These are phyloP conservation scores for Apomyelois bistriatella DNA, from an alignment of 2,888 invertebrate species.

Conservation along the genomic window DNA sequence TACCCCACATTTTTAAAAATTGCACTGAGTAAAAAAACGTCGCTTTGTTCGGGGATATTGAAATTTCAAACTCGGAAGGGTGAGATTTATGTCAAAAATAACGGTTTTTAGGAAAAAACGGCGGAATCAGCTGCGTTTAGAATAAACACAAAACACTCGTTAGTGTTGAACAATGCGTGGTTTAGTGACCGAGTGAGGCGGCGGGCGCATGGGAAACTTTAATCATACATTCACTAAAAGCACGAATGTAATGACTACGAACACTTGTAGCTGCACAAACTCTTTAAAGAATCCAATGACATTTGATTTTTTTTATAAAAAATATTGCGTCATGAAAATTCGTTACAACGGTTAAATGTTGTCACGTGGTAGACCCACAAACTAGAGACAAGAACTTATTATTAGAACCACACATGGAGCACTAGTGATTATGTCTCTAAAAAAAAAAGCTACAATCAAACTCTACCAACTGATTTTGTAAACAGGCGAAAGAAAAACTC, in stretches of 20 bases:
- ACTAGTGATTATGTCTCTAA: too few relatives aligned
- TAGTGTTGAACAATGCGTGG: slow-evolving; percentile 21
- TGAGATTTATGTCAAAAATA: slow-evolving; percentile 76
- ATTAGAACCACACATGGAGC: too few relatives aligned
- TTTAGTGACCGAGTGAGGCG: slow-evolving; percentile 2
- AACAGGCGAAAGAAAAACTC: too few relatives aligned
- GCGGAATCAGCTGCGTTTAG: slow-evolving; percentile 58
- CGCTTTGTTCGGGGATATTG: slow-evolving; percentile 69
- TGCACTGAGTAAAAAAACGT: slow-evolving; percentile 54
- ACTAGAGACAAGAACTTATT: too few relatives aligned
- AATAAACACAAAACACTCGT: slow-evolving; percentile 35
- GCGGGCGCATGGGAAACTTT: slow-evolving; percentile 3
- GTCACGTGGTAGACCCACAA: too few relatives aligned
- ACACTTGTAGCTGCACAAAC: too few relatives aligned
- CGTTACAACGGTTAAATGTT: background rate
- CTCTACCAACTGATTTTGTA: too few relatives aligned
- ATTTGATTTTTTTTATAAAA: background rate
- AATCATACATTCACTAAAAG: background rate
- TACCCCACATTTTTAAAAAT: slow-evolving; percentile 76
- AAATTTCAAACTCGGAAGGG: slow-evolving; percentile 71
- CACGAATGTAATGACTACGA: too few relatives aligned
- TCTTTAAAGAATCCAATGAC: background rate
- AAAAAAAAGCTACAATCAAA: too few relatives aligned
- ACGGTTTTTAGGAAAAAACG: slow-evolving; percentile 72
- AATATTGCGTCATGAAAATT: background rate